These are phyloP conservation scores for Athripsodes cinereus DNA, from an alignment of 2,888 invertebrate species.

Conservation along the genomic window DNA sequence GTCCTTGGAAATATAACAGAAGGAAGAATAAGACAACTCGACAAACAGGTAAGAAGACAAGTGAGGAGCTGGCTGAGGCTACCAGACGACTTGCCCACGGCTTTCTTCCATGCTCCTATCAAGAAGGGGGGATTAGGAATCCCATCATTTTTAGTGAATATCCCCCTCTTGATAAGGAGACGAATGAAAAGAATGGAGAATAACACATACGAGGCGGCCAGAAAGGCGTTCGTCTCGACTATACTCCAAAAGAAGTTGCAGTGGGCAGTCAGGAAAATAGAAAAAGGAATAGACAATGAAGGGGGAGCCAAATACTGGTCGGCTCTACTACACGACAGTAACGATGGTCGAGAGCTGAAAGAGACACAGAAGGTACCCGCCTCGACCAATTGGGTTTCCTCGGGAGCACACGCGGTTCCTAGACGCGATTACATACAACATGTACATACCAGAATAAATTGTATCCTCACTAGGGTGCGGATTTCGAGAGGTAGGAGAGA, in stretches of 20 bases:
- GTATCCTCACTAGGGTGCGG: constrained; percentile 30
- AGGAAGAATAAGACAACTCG: background rate
- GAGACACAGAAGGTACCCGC: too few relatives aligned
- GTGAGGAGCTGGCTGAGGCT: background rate
- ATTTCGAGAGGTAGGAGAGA: constrained; percentile 28
- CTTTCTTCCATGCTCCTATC: constrained; percentile 3
- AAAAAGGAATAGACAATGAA: background rate
- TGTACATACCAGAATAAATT: constrained; percentile 30
- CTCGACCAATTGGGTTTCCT: constrained; percentile 11
- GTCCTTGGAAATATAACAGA: background rate
- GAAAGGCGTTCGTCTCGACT: background rate
- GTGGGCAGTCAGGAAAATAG: background rate
- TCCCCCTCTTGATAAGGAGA: background rate
- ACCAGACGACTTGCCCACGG: background rate
- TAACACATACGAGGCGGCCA: background rate
- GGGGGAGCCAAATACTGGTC: background rate
- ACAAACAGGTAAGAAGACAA: background rate
- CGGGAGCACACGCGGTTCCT: constrained; percentile 26
- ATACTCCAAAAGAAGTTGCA: background rate
- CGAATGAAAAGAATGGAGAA: background rate
- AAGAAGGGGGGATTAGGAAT: constrained; percentile 6
- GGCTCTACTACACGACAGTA: background rate
- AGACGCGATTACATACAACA: constrained; percentile 33
- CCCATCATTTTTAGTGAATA: background rate
- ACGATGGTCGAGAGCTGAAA: constrained; percentile 1